Conservation (phyloP, 2,888 invertebrate species). For the Pelosia muscerda region DNA sequence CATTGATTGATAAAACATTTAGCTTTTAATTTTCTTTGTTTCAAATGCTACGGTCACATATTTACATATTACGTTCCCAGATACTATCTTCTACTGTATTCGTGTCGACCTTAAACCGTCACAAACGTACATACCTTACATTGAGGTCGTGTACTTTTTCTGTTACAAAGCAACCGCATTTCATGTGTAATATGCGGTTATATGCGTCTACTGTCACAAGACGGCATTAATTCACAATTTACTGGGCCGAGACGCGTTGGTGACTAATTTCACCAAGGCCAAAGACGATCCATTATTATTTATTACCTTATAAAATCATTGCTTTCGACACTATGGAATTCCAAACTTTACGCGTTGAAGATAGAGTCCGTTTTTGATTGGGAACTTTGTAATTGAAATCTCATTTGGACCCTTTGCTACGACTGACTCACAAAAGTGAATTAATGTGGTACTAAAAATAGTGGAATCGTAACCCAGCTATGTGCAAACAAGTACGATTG, state of each 20-base stretch:
- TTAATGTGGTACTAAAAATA: constrained; percentile 76
- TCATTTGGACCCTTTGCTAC: constrained; percentile 73
- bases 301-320: constrained; percentile 79
- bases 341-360: constrained; percentile 55
- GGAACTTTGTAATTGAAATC: constrained; percentile 55
- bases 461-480: constrained; percentile 59
- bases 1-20: constrained; percentile 10
- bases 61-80: constrained; percentile 25
- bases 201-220: constrained; percentile 56
- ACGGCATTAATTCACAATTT: constrained; percentile 68
- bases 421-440: constrained; percentile 72
- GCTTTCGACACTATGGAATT: constrained; percentile 49
- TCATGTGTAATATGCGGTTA: constrained; percentile 52
- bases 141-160: constrained; percentile 41
- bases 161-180: constrained; percentile 44
- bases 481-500: constrained; percentile 54
- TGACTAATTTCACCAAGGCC: constrained; percentile 85
- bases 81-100: constrained; percentile 22
- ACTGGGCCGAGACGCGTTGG: constrained; percentile 53
- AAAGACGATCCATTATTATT: constrained; percentile 84
- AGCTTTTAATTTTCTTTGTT: constrained; percentile 16
- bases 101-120: constrained; percentile 23
- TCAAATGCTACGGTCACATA: constrained; percentile 24
- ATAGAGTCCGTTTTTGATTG: constrained; percentile 59
- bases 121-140: constrained; percentile 22